Conservation (phyloP, 2,113 vertebrate genomes). For the Macrotis lagotis region DNA sequence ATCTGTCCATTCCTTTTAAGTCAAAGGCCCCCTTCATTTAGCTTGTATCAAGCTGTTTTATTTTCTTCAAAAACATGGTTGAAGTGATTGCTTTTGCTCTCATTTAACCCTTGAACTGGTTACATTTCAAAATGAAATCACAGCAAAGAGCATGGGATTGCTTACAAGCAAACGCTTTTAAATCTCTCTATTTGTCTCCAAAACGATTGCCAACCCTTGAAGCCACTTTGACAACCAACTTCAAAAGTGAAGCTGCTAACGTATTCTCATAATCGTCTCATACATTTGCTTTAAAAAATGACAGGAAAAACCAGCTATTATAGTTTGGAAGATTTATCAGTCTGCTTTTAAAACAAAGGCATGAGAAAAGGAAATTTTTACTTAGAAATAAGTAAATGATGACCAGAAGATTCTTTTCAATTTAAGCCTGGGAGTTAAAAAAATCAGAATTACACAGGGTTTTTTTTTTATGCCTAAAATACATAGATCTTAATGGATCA, state of each 20-base stretch:
- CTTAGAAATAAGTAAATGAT: slow-evolving; percentile 71
- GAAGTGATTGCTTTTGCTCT: slow-evolving; percentile 84
- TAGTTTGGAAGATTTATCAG: slow-evolving; percentile 52
- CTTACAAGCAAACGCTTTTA: slow-evolving; percentile 72
- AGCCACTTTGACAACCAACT: slow-evolving; percentile 74
- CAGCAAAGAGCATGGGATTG: slow-evolving; percentile 31
- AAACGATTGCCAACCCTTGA: slow-evolving; percentile 71
- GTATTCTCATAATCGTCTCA: slow-evolving; percentile 73
- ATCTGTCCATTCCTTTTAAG: slow-evolving; percentile 87
- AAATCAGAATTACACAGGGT: slow-evolving; percentile 66
- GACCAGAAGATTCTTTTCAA: slow-evolving; percentile 66
- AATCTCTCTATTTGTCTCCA: slow-evolving; percentile 74
- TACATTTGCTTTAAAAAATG: slow-evolving; percentile 63
- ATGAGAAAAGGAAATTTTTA: slow-evolving; percentile 67
- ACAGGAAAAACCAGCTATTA: slow-evolving; percentile 68
- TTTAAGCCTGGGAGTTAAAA: slow-evolving; percentile 76
- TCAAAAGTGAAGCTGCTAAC: slow-evolving; percentile 74
- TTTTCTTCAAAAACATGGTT: slow-evolving; percentile 85
- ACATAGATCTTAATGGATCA: slow-evolving; percentile 73
- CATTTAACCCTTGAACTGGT: slow-evolving; percentile 84
- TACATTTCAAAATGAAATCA: slow-evolving; percentile 75
- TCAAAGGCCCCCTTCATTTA: slow-evolving; percentile 84
- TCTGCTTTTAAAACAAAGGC: slow-evolving; percentile 57
- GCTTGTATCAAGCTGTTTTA: slow-evolving; percentile 85
- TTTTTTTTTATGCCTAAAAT: slow-evolving; percentile 76